These are phyloP conservation scores for Haliaeetus leucogaster DNA, from an alignment of 2,113 vertebrate species.

Conservation along the genomic window DNA sequence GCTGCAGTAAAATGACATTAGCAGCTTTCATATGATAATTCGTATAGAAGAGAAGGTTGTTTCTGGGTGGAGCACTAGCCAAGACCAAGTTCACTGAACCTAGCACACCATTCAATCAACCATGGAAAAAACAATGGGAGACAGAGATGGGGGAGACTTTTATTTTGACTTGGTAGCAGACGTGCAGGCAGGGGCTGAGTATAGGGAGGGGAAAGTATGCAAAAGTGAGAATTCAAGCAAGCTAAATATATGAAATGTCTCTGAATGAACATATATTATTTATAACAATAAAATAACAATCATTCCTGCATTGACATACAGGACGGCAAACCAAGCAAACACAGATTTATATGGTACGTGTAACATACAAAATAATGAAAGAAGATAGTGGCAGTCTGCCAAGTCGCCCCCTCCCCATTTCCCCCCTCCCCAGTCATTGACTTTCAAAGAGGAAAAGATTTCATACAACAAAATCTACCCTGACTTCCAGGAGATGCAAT, in stretches of 20 bases:
- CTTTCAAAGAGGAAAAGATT: conserved; percentile 79
- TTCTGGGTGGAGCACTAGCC: conserved; percentile 68
- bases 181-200: conserved; percentile 32
- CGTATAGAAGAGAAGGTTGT: conserved; percentile 64
- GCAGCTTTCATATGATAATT: conserved; percentile 80
- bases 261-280: conserved; percentile 30
- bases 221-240: conserved; percentile 34
- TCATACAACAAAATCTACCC: conserved; percentile 73
- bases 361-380: conserved; percentile 66
- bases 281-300: conserved; percentile 37
- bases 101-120: conserved; percentile 71
- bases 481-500: conserved; percentile 57
- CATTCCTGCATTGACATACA: neutral
- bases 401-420: conserved; percentile 9
- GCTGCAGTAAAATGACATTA: conserved; percentile 47
- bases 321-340: conserved; percentile 31
- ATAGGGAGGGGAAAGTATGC: conserved; percentile 33
- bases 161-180: conserved; percentile 63
- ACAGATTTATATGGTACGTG: conserved; percentile 50
- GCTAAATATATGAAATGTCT: conserved; percentile 9
- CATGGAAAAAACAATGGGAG: conserved; percentile 56
- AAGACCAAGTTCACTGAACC: conserved; percentile 80
- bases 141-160: conserved; percentile 52
- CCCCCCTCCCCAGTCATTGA: conserved; percentile 64
- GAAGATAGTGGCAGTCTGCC: conserved; percentile 63